Evolutionary conservation across 2,888 invertebrate species (phyloP), one percentile per base, ranked within the genome.

Genomic region (Siphonodentalium dalli): DNA sequence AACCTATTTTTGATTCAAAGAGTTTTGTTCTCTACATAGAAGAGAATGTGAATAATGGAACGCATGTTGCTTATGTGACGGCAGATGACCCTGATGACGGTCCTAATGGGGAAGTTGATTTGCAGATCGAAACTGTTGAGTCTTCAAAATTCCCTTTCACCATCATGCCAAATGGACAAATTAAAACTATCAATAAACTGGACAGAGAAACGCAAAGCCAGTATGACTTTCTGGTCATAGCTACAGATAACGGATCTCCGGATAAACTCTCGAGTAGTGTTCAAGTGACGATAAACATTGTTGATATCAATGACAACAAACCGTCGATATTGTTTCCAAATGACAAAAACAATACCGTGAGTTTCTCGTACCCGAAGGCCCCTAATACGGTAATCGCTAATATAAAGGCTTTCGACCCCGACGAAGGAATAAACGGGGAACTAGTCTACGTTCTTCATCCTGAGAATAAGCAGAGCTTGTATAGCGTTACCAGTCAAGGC

Each of bases 1-100:
- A 54, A 3, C 75, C 75, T 0, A 54, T 57, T 43, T 75, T 75
- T 48, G 93, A 93, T 83, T 52, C 61, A 2, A 49, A 62, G 27
- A 45, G 57, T 31, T 74, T 69, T 43, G 61, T 59, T 15, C 67
- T 72, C 13, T 38, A 45, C 2, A 57, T 72, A 8, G 62, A 65
- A 3, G 75, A 75, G 48, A 67, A 67, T 41, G 59, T 65, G 29
- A 53, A 54, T 6, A 54, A 54, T 3, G 64, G 62, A 15, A 46
- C 52, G 2, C 54, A 53, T 21, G 64, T 72, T 18, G 69, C 68
- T 7, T 49, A 63, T 6, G 55, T 75, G 9, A 48, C 54, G 7
- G 73, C 75, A 6, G 52, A 43, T 27, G 75, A 75, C 38, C 53
- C 35, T 7, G 75, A 75, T 39, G 34, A 43, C n/a, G 72, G 65